Evolutionary conservation across 2,797 vertebrate genomes (phyloP), one percentile per base, ranked within the genome.

Genomic region (Characodon lateralis): DNA sequence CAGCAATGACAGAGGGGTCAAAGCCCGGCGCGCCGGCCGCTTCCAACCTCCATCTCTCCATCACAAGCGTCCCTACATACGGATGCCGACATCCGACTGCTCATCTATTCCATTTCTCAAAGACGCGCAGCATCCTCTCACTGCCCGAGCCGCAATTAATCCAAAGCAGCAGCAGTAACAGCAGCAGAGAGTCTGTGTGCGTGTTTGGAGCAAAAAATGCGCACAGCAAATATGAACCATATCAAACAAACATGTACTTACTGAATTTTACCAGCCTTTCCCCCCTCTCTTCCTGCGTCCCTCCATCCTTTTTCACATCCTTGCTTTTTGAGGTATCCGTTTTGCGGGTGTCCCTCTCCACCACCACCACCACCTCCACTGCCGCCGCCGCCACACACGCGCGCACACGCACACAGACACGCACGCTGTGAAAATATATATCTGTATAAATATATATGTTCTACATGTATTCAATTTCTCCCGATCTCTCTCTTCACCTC

Each of bases 1-100:
- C 93, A 95, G 94, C 96, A 96, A 96, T 96, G 96, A 96, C 96
- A 96, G 95, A 96, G 92, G 96, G 96, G 96, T 96, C 96, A 96
- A 95, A 96, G 93, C 95, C 93, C 83, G 78, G 92, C 87, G 91
- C 88, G 89, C 92, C 90, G 93, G 92, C 92, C 89, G 91, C 76
- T 84, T 94, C 89, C 93, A 91, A 83, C 92, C 87, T 95, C 90
- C 88, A 73, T 94, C 92, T 79, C 90, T 88, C 88, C 85, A 90
- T 91, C 91, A 89, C 82, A n/a, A 63, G 91, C 82, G 85, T 87
- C 85, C 85, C 82, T 83, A 73, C 91, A 90, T 41, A 26, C 66
- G 66, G 86, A 90, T 90, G 90, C 93, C 90, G 84, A 94, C 94
- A 94, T 87, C 92, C 93, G 88, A 91, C 66, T 43, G 90, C 86